Conservation (phyloP, 2,888 invertebrate genomes). For the Eumerus sabulonum region DNA sequence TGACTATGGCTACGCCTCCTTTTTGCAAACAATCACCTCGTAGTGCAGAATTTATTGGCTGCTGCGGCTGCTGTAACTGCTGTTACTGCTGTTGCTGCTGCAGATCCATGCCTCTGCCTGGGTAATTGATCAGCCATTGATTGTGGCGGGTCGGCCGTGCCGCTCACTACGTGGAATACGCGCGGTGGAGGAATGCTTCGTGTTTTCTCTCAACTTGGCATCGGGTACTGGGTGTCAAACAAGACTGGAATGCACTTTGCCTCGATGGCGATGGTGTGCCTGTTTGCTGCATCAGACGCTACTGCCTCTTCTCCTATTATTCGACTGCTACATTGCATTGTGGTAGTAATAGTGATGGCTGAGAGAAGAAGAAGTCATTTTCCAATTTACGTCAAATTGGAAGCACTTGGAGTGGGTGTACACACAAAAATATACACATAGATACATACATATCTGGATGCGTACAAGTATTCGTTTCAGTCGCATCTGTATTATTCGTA, state of each 20-base stretch:
- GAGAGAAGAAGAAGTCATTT: conserved; percentile 56
- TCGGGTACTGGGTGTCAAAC: conserved; percentile 37
- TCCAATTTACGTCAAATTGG: conserved; percentile 67
- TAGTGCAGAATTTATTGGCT: conserved; percentile 72
- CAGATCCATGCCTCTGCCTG: conserved; percentile 53
- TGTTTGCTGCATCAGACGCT: too few species aligned
- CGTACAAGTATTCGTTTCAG: too few species aligned
- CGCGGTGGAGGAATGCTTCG: conserved; percentile 19
- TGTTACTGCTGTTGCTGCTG: conserved; percentile 31
- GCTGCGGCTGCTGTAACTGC: conserved; percentile 64
- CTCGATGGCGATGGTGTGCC: neutral
- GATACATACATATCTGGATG: too few species aligned
- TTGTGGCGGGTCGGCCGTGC: conserved; percentile 39
- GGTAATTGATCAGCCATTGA: conserved; percentile 71
- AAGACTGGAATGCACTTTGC: conserved; percentile 50
- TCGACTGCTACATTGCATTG: neutral
- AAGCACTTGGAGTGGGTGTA: conserved; percentile 66
- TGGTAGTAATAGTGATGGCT: neutral
- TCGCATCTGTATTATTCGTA: conserved; percentile 41
- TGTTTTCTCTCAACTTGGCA: conserved; percentile 11
- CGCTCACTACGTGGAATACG: conserved; percentile 45
- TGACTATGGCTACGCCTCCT: conserved; percentile 70
- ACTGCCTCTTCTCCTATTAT: too few species aligned
- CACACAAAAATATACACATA: neutral
- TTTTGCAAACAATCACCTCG: conserved; percentile 72